These are phyloP conservation scores for Theonella swinhoei DNA, from an alignment of 37 sponge, comb jelly and placozoan species.

Conservation along the genomic window DNA sequence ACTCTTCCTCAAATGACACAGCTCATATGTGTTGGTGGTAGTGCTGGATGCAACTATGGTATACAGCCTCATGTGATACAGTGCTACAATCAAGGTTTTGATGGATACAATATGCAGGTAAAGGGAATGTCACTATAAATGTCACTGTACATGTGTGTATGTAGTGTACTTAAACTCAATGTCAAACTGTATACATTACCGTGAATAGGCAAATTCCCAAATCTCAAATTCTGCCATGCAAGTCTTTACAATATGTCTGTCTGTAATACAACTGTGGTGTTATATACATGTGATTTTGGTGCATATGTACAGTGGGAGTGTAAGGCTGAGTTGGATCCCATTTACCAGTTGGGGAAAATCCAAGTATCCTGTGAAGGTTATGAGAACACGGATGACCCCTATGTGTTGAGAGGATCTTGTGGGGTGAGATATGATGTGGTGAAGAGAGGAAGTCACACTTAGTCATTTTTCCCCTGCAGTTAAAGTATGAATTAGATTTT, in stretches of 20 bases:
- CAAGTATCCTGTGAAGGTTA: slow-evolving; percentile 92
- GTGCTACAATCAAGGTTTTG: slow-evolving; percentile 77
- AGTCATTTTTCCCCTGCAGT: slow-evolving; percentile 8
- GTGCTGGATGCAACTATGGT: slow-evolving; percentile 65
- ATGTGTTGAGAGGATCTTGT: slow-evolving; percentile 87
- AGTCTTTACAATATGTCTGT: no score
- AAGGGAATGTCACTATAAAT: not conserved
- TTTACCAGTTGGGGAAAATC: slow-evolving; percentile 81
- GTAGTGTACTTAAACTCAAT: not conserved
- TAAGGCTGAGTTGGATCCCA: slow-evolving; percentile 79
- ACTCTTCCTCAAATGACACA: no score
- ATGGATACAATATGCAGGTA: slow-evolving; percentile 83
- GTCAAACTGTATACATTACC: no score
- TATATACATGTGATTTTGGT: no score
- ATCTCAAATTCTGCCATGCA: not conserved
- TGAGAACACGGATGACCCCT: slow-evolving; percentile 87
- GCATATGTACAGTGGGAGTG: slow-evolving; percentile 93
- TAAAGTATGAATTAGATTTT: slow-evolving; percentile 79
- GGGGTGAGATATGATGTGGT: slow-evolving; percentile 61
- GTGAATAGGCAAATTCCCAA: not conserved
- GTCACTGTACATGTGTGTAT: not conserved
- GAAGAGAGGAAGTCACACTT: not conserved
- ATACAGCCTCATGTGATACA: slow-evolving; percentile 76
- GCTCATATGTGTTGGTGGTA: slow-evolving; percentile 84
- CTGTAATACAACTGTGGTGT: no score